Evolutionary conservation across 2,888 invertebrate genomes (phyloP).

Genomic region (Hartigia nigra): DNA sequence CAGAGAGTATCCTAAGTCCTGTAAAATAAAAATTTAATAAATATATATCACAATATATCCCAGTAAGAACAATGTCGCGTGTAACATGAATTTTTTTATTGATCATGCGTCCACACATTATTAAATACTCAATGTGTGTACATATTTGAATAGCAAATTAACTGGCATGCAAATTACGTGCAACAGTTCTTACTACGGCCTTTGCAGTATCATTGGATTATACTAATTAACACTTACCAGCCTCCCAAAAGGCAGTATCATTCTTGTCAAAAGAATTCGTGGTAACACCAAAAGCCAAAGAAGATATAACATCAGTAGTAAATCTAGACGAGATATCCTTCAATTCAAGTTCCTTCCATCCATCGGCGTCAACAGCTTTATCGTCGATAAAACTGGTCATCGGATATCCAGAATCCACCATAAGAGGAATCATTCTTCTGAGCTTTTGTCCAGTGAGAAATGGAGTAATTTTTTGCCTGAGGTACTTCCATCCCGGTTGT

Average conservation of each 20-base stretch:
- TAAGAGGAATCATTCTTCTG: conserved; percentile 47
- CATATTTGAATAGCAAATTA: too few species aligned
- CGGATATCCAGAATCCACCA: conserved; percentile 40
- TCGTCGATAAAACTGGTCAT: conserved; percentile 43
- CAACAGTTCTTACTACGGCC: too few species aligned
- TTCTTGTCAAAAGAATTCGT: conserved; percentile 46
- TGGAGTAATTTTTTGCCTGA: conserved; percentile 59
- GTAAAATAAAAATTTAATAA: conserved; percentile 4
- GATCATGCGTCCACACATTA: too few species aligned
- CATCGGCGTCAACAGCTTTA: conserved; percentile 23
- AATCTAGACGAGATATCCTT: conserved; percentile 43
- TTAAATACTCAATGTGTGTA: too few species aligned
- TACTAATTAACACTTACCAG: conserved; percentile 34
- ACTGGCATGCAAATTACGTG: too few species aligned
- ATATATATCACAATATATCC: background rate
- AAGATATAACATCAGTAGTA: conserved; percentile 45
- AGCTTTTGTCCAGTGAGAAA: conserved; percentile 51
- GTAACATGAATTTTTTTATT: background rate
- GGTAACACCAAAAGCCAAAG: conserved; percentile 48
- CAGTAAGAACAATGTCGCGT: background rate
- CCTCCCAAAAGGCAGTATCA: conserved; percentile 43
- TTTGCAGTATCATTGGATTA: too few species aligned
- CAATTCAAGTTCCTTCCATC: conserved; percentile 40
- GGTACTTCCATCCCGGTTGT: conserved; percentile 68
- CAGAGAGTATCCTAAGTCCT: conserved; percentile 44